These are phyloP conservation scores for Nasonia vitripennis DNA, from an alignment of 1,140 invertebrate species.

Conservation along the genomic window DNA sequence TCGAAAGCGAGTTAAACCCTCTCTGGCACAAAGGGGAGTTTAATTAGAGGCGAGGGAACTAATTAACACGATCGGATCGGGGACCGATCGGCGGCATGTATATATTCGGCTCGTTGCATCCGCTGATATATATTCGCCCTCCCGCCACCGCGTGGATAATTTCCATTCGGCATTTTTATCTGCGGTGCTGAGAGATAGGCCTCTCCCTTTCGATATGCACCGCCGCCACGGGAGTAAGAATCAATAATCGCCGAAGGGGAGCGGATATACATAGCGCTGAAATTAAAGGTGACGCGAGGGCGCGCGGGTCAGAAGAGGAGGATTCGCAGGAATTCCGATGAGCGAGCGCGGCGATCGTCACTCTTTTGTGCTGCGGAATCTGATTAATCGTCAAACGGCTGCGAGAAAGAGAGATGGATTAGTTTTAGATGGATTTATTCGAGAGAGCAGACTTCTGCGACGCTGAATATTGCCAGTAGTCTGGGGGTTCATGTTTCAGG, in stretches of 20 bases:
- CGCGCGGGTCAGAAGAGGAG: not conserved
- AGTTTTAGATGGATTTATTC: no score
- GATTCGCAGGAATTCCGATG: not conserved
- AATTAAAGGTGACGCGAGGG: not conserved
- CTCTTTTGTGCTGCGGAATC: not conserved
- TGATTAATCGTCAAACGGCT: not conserved
- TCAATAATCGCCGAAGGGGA: constrained; percentile 30
- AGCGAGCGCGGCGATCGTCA: not conserved
- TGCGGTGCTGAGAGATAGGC: no score
- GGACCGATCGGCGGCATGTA: constrained; percentile 51
- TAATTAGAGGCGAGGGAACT: constrained; percentile 69
- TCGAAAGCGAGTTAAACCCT: not conserved
- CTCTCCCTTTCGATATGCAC: not conserved
- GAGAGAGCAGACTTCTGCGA: no score
- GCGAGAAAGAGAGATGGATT: no score
- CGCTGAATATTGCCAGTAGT: no score
- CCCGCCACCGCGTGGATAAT: constrained; percentile 19
- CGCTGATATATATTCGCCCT: not conserved
- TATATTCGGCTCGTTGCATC: constrained; percentile 44
- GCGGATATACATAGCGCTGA: not conserved
- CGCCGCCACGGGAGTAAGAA: not conserved
- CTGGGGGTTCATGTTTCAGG: no score
- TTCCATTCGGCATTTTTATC: constrained; percentile 39
- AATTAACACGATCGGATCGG: constrained; percentile 63
- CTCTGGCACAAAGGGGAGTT: constrained; percentile 65